Conservation (phyloP, 2,888 invertebrate species). For the Calameuta idolon region DNA sequence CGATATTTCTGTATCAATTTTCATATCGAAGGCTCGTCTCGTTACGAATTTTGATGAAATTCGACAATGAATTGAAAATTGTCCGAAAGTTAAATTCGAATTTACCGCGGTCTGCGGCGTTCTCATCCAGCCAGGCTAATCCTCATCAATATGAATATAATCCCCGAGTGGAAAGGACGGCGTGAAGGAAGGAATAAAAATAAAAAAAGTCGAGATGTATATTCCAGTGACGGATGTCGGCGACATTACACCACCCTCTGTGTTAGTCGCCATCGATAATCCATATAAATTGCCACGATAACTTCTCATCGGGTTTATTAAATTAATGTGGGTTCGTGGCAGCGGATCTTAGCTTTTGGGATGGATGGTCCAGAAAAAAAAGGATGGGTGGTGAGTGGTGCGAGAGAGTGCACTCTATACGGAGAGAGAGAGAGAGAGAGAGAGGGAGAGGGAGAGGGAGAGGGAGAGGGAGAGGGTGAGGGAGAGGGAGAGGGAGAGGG, state of each 20-base stretch:
- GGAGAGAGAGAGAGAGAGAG: not conserved
- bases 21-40: too few species aligned
- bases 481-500: not conserved
- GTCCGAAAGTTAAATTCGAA: too few species aligned
- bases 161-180: not conserved
- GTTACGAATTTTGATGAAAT: too few species aligned
- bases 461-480: not conserved
- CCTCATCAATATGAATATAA: slow-evolving; percentile 19
- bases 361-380: slow-evolving; percentile 3
- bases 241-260: slow-evolving; percentile 39
- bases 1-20: too few species aligned
- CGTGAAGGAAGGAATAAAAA: not conserved
- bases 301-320: slow-evolving; percentile 53
- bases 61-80: too few species aligned
- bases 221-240: slow-evolving; percentile 43
- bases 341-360: not conserved
- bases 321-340: slow-evolving; percentile 44
- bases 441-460: not conserved
- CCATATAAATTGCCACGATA: slow-evolving; percentile 48
- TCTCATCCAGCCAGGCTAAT: slow-evolving; percentile 1
- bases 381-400: slow-evolving; percentile 1
- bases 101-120: too few species aligned
- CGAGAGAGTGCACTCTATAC: not conserved
- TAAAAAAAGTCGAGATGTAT: slow-evolving; percentile 28
- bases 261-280: slow-evolving; percentile 38